Evolutionary conservation across 2,797 vertebrate species (phyloP).

Genomic region (Potorous gilbertii): DNA sequence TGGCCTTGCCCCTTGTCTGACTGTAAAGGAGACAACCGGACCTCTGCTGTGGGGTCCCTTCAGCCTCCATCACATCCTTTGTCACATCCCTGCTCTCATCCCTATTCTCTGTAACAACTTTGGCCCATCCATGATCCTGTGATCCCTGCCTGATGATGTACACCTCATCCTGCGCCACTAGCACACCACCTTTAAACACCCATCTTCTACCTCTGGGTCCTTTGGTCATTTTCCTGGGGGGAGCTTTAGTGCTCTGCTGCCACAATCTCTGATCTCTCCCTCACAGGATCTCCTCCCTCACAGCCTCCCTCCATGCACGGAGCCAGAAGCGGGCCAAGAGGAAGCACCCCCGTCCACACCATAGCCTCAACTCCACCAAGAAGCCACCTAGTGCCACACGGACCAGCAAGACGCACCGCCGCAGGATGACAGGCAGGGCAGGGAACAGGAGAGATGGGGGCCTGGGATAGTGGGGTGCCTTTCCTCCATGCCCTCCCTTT

Average conservation of each 20-base stretch:
- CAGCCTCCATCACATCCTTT: too few species aligned
- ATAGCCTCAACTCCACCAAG: conserved; percentile 75
- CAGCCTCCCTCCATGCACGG: conserved; percentile 87
- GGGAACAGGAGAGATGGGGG: conserved; percentile 83
- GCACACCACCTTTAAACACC: not conserved
- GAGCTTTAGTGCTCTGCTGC: not conserved
- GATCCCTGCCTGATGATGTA: not conserved
- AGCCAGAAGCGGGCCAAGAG: conserved; percentile 85
- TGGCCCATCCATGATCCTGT: not conserved
- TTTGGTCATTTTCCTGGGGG: not conserved
- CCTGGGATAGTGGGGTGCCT: not conserved
- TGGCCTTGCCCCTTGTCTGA: not conserved
- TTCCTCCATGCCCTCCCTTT: not conserved
- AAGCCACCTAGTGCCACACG: conserved; percentile 83
- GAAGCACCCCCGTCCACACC: conserved; percentile 79
- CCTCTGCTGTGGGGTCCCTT: too few species aligned
- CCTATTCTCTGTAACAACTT: too few species aligned
- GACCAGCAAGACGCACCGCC: conserved; percentile 91
- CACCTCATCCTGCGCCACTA: too few species aligned
- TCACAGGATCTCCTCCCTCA: conserved; percentile 86
- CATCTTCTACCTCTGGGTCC: not conserved
- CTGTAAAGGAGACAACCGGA: not conserved
- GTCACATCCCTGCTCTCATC: not conserved
- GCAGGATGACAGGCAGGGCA: conserved; percentile 86
- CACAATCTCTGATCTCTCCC: conserved; percentile 18